A percentile compares a stretch with the other conserved stretches of the same genome.
These are phyloP conservation scores for Megalops cyprinoides DNA, from an alignment of 2,797 vertebrate species.

Conservation along the genomic window DNA sequence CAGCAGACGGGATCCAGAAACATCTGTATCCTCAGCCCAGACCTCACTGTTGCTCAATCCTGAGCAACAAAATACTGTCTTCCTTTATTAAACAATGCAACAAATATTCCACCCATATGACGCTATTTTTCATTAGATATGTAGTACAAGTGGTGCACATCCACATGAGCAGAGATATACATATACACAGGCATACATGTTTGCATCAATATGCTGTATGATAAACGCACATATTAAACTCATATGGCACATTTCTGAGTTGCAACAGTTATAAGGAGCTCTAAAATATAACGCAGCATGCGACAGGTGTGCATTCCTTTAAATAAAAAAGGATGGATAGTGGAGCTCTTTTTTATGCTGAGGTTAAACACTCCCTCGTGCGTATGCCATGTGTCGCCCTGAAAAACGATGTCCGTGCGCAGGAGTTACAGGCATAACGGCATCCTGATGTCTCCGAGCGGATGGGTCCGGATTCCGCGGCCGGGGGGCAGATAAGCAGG, in stretches of 20 bases:
- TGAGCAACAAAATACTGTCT: not conserved
- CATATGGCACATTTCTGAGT: slow-evolving; percentile 29
- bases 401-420: slow-evolving; percentile 47
- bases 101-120: slow-evolving; percentile 1
- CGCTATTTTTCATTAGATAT: not conserved
- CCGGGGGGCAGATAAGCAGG: slow-evolving; percentile 49
- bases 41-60: not conserved
- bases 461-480: slow-evolving; percentile 45
- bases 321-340: slow-evolving; percentile 28
- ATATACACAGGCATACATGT: too few species aligned
- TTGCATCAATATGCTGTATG: too few species aligned
- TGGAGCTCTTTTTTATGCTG: slow-evolving; percentile 55
- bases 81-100: not conserved
- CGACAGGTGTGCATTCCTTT: slow-evolving; percentile 69
- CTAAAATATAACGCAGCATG: slow-evolving; percentile 38
- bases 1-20: slow-evolving; percentile 13
- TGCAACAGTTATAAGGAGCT: slow-evolving; percentile 36
- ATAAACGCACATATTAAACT: not conserved
- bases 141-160: not conserved
- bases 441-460: slow-evolving; percentile 46
- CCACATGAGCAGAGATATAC: too few species aligned
- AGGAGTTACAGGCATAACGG: slow-evolving; percentile 59
- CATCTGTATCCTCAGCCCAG: slow-evolving; percentile 21
- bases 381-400: slow-evolving; percentile 49
- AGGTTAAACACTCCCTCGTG: slow-evolving; percentile 62